Percentiles rank a stretch among this genome's conserved stretches.
Conservation (phyloP, 2,113 vertebrate species). For the Fukomys damarensis region DNA sequence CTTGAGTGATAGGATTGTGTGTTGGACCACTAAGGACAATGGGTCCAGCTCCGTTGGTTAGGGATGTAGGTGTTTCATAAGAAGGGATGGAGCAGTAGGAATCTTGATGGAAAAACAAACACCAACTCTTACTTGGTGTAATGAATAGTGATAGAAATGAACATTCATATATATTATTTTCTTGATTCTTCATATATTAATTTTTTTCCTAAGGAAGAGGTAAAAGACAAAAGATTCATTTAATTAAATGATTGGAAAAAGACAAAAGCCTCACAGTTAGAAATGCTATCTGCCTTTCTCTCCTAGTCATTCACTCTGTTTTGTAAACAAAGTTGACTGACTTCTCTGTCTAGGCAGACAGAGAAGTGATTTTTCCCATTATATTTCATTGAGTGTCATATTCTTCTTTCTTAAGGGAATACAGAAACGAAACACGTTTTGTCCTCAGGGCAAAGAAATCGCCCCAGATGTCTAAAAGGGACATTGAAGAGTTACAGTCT, state of each 20-base stretch:
- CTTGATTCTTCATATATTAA: not conserved
- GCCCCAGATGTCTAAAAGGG: not conserved
- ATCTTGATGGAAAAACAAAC: not conserved
- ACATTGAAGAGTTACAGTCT: not conserved
- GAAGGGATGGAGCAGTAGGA: not conserved
- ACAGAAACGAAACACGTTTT: not conserved
- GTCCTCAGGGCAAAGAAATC: slow-evolving; percentile 42
- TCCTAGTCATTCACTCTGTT: not conserved
- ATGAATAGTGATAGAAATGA: not conserved
- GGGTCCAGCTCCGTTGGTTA: not conserved
- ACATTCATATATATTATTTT: slow-evolving; percentile 1
- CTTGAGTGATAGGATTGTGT: not conserved
- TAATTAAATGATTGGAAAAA: slow-evolving; percentile 46
- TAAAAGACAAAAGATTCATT: not conserved
- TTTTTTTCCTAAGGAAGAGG: slow-evolving; percentile 16
- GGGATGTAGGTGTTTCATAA: not conserved
- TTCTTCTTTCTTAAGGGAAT: slow-evolving; percentile 54
- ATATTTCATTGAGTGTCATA: slow-evolving; percentile 26
- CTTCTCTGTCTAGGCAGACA: slow-evolving; percentile 39
- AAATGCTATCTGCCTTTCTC: slow-evolving; percentile 5
- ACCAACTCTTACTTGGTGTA: not conserved
- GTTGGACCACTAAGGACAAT: not conserved
- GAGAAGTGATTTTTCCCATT: slow-evolving; percentile 43
- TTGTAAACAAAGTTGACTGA: slow-evolving; percentile 55
- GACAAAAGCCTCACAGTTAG: not conserved